Evolutionary conservation across 2,888 invertebrate genomes (phyloP).

Genomic region (Lasioglossum figueresi): DNA sequence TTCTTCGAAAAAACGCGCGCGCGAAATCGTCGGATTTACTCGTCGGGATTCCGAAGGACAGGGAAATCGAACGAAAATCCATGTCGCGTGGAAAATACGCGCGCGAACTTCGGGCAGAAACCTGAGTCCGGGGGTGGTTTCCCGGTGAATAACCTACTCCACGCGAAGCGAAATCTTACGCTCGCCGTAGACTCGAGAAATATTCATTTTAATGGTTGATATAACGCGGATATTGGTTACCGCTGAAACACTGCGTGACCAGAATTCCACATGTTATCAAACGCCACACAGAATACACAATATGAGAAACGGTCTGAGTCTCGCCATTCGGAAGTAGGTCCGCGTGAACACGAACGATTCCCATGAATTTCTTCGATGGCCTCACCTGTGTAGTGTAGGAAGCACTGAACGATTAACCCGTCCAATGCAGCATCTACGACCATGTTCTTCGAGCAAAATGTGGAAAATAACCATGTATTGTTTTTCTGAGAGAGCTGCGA

Average conservation of each 20-base stretch:
- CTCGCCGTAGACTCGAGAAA: conserved; percentile 71
- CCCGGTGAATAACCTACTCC: neutral
- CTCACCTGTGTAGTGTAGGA: neutral
- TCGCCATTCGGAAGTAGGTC: conserved; percentile 29
- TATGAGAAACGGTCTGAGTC: conserved; percentile 40
- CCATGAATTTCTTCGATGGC: neutral
- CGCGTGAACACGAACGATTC: conserved; percentile 15
- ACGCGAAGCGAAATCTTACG: conserved; percentile 38
- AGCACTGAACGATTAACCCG: conserved; percentile 20
- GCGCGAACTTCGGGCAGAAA: neutral
- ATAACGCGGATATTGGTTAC: conserved; percentile 76
- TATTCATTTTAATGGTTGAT: conserved; percentile 79
- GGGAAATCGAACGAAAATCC: conserved; percentile 29
- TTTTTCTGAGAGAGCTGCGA: neutral
- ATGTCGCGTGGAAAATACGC: neutral
- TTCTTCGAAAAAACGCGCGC: neutral
- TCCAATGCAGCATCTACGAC: neutral
- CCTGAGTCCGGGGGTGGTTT: neutral
- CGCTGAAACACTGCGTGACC: conserved; percentile 73
- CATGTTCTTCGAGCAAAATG: neutral
- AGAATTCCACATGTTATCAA: conserved; percentile 62
- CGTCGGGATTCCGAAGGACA: neutral
- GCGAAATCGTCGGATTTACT: neutral
- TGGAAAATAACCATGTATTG: neutral
- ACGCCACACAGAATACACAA: conserved; percentile 52